Evolutionary conservation across 1,140 invertebrate species (phyloP), one percentile per base, ranked within the genome.

Genomic region (Drosophila kanapiae): DNA sequence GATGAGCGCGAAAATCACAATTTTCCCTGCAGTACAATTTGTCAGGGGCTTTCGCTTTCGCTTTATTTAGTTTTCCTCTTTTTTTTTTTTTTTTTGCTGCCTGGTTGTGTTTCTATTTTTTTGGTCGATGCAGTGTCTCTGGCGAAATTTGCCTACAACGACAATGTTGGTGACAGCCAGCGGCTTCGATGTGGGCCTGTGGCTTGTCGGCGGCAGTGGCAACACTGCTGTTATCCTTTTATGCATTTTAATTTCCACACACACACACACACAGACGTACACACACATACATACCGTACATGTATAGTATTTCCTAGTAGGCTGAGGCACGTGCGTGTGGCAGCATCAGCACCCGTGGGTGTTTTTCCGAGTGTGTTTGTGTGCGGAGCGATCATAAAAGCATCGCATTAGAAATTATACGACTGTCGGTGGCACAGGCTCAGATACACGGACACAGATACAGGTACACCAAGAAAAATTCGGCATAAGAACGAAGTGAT

Each of bases 11-110:
- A 88, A 88, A 88, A 88, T 88, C 84, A 78, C 77, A 87, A 87
- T 87, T 87, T 87, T 87, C 84, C 84, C 84, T 78, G 84, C 78
- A 84, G 84, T 81, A 88, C 85, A 90, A 90, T 88, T 90, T 88
- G 77, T 79, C 49, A 62, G 48, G 33, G 49, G 42, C 45, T 58
- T 72, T 87, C 58, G 65, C 54, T 72, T 84, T 64, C 40, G 29
- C 57, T 43, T 47, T 43, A 54, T 83, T 75, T 38, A 16, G 31
- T 42, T 33, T 13, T 33, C 4, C 13, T 0, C 14, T 61, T 10
- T 43, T 60, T n/a, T 45, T 53, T 6, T 54, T 63, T 13, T 27
- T 43, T 57, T 59, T 47, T 23, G 14, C 60, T 27, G 18, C 48
- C 42, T 56, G 43, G 31, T 16, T 53, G 59, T 68, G 67, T 54